Conservation (phyloP, 1,140 invertebrate genomes). For the Drosophila gunungcola region DNA sequence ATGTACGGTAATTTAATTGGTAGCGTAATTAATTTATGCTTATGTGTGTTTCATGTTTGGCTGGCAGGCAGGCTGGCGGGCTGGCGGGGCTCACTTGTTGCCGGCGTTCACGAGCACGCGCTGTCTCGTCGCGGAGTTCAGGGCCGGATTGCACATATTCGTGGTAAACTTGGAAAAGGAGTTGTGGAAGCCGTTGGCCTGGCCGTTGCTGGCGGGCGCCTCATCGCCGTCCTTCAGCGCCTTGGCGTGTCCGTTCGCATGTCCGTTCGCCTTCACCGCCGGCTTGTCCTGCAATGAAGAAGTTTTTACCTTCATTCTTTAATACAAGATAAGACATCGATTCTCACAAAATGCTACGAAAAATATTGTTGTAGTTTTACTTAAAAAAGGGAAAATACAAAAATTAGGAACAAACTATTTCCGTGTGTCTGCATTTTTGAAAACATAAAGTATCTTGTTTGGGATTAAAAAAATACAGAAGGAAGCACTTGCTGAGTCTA, state of each 20-base stretch:
- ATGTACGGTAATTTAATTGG: conserved; percentile 65
- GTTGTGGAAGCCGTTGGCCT: conserved; percentile 66
- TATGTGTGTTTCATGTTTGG: conserved; percentile 72
- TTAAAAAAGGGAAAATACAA: no score
- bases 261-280: conserved; percentile 71
- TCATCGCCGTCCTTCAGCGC: conserved; percentile 57
- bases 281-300: conserved; percentile 53
- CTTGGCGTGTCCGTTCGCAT: conserved; percentile 55
- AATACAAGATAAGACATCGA: no score
- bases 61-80: conserved; percentile 61
- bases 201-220: conserved; percentile 35
- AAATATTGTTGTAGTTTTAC: no score
- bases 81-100: conserved; percentile 65
- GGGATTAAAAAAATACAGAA: no score
- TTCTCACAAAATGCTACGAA: no score
- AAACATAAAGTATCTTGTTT: no score
- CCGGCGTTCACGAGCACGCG: conserved; percentile 63
- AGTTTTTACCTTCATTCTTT: background rate
- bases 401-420: no score
- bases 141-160: conserved; percentile 75
- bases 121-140: conserved; percentile 73
- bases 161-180: conserved; percentile 69
- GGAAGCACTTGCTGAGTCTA: no score
- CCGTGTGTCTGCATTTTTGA: no score
- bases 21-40: conserved; percentile 79